phyloP scores from a whole-genome alignment of 2,113 vertebrate genomes.

The Vulpes vulpes region DNA sequence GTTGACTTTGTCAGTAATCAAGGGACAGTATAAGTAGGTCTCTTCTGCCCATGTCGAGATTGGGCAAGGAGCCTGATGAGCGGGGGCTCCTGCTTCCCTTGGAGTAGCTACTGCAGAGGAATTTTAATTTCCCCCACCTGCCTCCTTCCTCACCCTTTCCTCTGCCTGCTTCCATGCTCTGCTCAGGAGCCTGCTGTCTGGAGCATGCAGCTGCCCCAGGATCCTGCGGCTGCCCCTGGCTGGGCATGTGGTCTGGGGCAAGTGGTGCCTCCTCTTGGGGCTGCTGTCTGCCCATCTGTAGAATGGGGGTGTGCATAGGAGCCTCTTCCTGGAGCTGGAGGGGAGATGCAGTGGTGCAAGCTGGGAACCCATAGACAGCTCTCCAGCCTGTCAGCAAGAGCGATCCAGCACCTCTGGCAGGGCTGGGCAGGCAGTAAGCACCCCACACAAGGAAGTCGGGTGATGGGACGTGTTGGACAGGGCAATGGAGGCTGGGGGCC shows the following conservation, averaged over 20 bases:
- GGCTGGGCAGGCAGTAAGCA: neutral
- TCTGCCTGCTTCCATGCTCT: neutral
- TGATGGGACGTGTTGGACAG: neutral
- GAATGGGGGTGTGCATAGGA: neutral
- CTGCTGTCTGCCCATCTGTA: neutral
- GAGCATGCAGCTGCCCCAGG: fast-evolving
- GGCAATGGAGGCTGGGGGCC: neutral
- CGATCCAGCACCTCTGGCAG: neutral
- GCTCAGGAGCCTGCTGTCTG: neutral
- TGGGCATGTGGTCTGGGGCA: too few species aligned
- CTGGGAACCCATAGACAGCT: fast-evolving
- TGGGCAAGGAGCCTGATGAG: neutral
- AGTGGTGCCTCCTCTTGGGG: neutral
- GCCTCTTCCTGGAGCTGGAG: neutral
- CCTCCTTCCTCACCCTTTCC: too few species aligned
- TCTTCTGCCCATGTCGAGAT: neutral
- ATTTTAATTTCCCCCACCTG: neutral
- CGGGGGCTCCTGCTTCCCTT: neutral
- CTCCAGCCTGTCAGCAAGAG: neutral
- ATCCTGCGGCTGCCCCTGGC: neutral
- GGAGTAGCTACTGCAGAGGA: neutral
- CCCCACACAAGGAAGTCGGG: neutral
- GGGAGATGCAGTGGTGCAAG: neutral
- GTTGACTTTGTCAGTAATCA: neutral
- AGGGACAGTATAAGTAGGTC: fast-evolving